These are phyloP conservation scores for Sebastes kiyomatsui DNA, from an alignment of 2,797 vertebrate genomes.

Conservation along the genomic window DNA sequence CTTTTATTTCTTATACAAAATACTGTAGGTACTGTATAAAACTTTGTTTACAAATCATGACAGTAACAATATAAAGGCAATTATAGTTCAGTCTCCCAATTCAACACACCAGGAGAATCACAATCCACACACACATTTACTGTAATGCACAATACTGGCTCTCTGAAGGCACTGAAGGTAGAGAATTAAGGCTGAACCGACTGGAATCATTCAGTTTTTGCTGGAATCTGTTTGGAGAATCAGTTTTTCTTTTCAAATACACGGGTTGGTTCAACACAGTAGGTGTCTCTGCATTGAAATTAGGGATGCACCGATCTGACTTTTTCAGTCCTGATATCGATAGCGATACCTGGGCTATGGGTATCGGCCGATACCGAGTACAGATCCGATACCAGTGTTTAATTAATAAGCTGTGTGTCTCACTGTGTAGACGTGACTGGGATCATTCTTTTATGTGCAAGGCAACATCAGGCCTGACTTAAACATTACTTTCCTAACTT, in stretches of 20 bases:
- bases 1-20: constrained; percentile 81
- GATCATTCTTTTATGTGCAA: no score
- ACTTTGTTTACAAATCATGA: constrained; percentile 59
- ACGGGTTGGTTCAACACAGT: not conserved
- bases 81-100: constrained; percentile 51
- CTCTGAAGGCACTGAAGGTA: constrained; percentile 70
- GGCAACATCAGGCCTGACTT: no score
- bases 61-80: constrained; percentile 60
- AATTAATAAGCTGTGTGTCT: no score
- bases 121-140: constrained; percentile 15
- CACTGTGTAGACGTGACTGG: no score
- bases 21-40: constrained; percentile 70
- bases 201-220: not conserved
- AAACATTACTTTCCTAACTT: no score
- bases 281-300: not conserved
- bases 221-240: not conserved
- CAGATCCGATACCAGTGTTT: no score
- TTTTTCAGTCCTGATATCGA: rapidly evolving
- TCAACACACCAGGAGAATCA: constrained; percentile 38
- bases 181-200: constrained; percentile 10
- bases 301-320: no score
- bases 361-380: no score
- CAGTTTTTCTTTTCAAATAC: not conserved
- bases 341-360: no score
- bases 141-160: constrained; percentile 64